Base-by-base conservation (phyloP, 2,888 invertebrate species). In the Macrosoma leucophasiata region DNA sequence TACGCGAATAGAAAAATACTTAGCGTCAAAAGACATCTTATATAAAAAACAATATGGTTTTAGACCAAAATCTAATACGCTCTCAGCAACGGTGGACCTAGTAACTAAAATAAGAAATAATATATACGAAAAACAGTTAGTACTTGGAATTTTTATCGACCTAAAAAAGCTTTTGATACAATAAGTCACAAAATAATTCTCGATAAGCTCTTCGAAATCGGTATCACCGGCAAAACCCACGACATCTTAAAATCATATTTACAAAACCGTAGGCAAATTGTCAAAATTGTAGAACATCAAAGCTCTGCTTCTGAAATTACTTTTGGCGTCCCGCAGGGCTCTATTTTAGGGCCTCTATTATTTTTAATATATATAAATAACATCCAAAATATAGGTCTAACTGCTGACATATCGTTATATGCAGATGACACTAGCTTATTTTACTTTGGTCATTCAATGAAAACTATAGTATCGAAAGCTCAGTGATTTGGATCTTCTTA, bases 371-470 rank as follows among this genome's bases (percentile, higher is more conserved):
- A 41, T 13, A 37, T 41, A 1, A 45, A 41, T 18, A 32, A 25
- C 15, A 35, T 41, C 7, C 5, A 26, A 9, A 17, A 29, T 1
- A n/a, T 42, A 4, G 36, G 29, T 3, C 13, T 46, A 8, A 12
- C 17, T 1, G 40, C 38, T 3, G 20, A 46, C 14, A 4, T 43
- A 4, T 39, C 35, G 5, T 10, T 47, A 3, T 47, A 39, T 22
- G 44, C 42, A 1, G 47, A 44, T 22, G 39, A 47, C 21, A 47
- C 44, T 5, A 29, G 41, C 17, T 20, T 45, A 10, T 48, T 44
- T 14, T 41, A 45, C 11, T 44, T 34, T 30, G 43, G 43, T 6
- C n/a, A 29, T 12, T 22, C 12, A 10, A 39, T 43, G 2, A 6
- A 36, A 3, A 4, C 14, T 7, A 26, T 42, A 4, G 21, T 36